These are phyloP conservation scores for Calameuta filiformis DNA, from an alignment of 2,888 invertebrate species.

Conservation along the genomic window DNA sequence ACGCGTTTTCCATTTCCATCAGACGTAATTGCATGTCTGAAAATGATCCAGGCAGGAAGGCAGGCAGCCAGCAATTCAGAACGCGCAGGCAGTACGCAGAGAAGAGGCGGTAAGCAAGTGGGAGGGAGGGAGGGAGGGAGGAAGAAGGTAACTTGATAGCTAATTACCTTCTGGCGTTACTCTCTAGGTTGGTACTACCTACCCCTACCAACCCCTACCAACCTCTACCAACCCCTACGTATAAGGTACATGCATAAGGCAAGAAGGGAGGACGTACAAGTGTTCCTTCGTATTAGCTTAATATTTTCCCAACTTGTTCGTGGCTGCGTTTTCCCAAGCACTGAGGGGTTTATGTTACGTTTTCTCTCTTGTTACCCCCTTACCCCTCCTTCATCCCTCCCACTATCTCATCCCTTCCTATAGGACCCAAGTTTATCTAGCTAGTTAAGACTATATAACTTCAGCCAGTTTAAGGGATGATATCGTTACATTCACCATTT, in stretches of 20 bases:
- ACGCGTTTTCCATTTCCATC: constrained; percentile 44
- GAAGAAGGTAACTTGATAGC: constrained; percentile 48
- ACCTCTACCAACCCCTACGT: background rate
- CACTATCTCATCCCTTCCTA: background rate
- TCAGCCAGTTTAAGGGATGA: background rate
- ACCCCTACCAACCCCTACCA: constrained; percentile 9
- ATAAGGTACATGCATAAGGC: constrained; percentile 17
- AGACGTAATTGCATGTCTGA: constrained; percentile 51
- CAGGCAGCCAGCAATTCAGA: constrained; percentile 25
- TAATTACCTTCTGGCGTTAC: constrained; percentile 51
- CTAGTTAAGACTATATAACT: background rate
- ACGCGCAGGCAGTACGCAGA: constrained; percentile 2
- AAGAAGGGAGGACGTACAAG: constrained; percentile 38
- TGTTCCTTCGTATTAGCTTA: constrained; percentile 37
- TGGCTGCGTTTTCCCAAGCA: background rate
- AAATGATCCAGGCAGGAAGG: constrained; percentile 43
- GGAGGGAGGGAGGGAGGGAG: constrained; percentile 27
- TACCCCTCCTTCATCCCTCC: no score
- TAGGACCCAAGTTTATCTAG: background rate
- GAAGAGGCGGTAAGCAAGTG: constrained; percentile 28
- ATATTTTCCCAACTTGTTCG: constrained; percentile 32
- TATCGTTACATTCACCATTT: background rate
- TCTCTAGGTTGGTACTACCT: background rate
- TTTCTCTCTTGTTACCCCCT: background rate
- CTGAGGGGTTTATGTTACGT: background rate